Evolutionary conservation across 2,888 invertebrate species (phyloP), one percentile per base, ranked within the genome.

Genomic region (Drosophila helvetica): DNA sequence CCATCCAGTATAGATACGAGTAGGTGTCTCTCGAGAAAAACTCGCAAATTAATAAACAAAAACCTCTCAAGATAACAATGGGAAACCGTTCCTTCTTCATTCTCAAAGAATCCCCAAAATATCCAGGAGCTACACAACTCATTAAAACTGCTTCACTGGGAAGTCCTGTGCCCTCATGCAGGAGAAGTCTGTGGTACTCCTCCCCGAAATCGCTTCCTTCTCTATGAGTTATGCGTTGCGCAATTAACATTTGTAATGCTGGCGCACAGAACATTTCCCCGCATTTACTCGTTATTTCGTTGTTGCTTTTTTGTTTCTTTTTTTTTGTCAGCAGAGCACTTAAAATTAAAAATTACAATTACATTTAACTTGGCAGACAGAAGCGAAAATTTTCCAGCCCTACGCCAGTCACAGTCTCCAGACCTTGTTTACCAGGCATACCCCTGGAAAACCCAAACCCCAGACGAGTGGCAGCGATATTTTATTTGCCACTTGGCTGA

Each of bases 321-420:
- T 46, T 43, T 30, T 67, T 66, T 74, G 22, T 22, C 79, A 82
- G 83, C 83, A 83, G 79, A 75, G 83, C 88, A 83, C 83, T 83
- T 88, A 86, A 83, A 83, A 88, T 87, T 88, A 87, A 83, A 85
- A 85, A 85, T 84, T 86, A 84, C 86, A 85, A 86, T 86, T 85
- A 84, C 84, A 84, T 83, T 86, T 81, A 68, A 78, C 75, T 85
- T 85, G 84, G 84, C 84, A 81, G 53, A 60, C 59, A 71, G 59
- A 22, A 42, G 58, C 66, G 71, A 60, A 74, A 57, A 76, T 75
- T 80, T 64, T 67, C 66, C 6, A 50, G 57, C 64, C 69, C 61
- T 83, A 68, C 84, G 79, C 74, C 81, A n/a, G n/a, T n/a, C n/a
- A n/a, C n/a, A 79, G 79, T 27, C 6, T 47, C 65, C 17, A 45